Base-by-base conservation (phyloP, 2,797 vertebrate species). In the Melanotaenia trifasciata region DNA sequence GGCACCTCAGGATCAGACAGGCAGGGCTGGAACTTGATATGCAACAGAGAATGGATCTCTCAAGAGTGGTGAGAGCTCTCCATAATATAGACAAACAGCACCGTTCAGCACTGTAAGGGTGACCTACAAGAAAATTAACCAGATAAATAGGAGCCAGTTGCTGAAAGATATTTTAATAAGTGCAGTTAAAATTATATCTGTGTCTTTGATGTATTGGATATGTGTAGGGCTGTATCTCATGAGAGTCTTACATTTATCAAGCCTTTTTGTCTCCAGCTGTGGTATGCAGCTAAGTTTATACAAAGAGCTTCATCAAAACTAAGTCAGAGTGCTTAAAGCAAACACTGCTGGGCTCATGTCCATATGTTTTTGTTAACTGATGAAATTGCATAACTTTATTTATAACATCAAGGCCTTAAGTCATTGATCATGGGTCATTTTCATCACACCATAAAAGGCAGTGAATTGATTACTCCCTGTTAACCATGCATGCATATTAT, bases 351-450 rank as follows among this genome's bases (percentile, higher is more conserved):
- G 32, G 67, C 84, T 85, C 58, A 57, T 43, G 24, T 76, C 66
- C 60, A n/a, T 83, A 75, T 80, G 71, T 79, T 71, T 78, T 28
- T 72, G 66, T 84, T 77, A 89, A 83, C 64, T 73, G 75, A 85
- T 84, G 72, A 77, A 87, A 93, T 90, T 87, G 70, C 78, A 81
- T 74, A 74, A 74, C 38, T 71, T 68, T 90, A 86, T 90, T 89
- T 90, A 86, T 86, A 87, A 83, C 76, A 79, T 30, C 16, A 64
- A 43, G 72, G 76, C 76, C 74, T 45, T 60, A 40, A 86, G 82
- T 86, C 80, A 63, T 45, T 28, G 74, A 85, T 82, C 67, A 59
- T 40, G 76, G 86, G 45, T 85, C 64, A 78, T 56, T 82, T 84
- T 76, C 83, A 84, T 83, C 70, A 79, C 76, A 67, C 76, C 65